Evolutionary conservation across 2,113 vertebrate species (phyloP).

Genomic region (Nothocercus nigrocapillus): DNA sequence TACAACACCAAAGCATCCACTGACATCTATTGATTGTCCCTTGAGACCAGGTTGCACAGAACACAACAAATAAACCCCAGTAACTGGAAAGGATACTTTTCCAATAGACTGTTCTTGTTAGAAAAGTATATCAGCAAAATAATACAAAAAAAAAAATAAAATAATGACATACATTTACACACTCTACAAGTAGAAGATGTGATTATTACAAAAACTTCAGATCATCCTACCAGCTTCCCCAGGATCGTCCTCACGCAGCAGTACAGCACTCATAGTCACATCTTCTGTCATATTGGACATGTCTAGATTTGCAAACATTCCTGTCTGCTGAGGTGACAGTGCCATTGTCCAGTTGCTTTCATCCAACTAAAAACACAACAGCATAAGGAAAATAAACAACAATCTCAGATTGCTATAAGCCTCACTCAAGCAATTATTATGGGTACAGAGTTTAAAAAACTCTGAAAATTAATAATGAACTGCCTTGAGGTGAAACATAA

Average conservation of each 20-base stretch:
- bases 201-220: neutral
- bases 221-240: conserved; percentile 88
- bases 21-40: neutral
- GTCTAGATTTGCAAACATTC: conserved; percentile 76
- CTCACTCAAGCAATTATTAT: neutral
- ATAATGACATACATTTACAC: neutral
- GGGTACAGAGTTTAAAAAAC: neutral
- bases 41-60: neutral
- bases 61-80: neutral
- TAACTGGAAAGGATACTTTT: neutral
- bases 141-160: neutral
- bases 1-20: neutral
- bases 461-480: neutral
- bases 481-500: neutral
- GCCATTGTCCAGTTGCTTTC: conserved; percentile 88
- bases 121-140: neutral
- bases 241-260: conserved; percentile 93
- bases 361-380: conserved; percentile 76
- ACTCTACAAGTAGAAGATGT: neutral
- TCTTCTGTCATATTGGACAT: conserved; percentile 83
- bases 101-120: neutral
- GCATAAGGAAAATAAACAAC: neutral
- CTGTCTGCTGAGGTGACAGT: conserved; percentile 79
- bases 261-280: conserved; percentile 85
- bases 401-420: neutral